phyloP scores from a whole-genome alignment of 2,797 vertebrate genomes.

The Melanotaenia boesemani region DNA sequence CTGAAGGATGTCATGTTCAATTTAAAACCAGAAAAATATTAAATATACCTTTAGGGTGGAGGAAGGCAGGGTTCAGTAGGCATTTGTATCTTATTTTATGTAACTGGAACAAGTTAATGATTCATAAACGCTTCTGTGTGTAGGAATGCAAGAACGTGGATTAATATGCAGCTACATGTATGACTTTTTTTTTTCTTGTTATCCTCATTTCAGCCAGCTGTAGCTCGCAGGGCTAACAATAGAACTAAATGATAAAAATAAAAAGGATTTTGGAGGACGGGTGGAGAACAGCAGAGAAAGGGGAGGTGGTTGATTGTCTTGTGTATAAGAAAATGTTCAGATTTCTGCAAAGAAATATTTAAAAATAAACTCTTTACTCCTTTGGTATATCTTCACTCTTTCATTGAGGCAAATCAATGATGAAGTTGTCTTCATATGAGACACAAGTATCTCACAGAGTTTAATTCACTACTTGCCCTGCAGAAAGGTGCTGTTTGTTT shows the following conservation, averaged over 20 bases:
- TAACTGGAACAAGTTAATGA: background rate
- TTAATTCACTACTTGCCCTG: rapidly evolving
- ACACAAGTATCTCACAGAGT: background rate
- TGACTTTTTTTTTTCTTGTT: background rate
- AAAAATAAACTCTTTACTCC: too few relatives aligned
- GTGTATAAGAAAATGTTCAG: background rate
- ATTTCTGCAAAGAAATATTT: background rate
- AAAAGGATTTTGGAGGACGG: background rate
- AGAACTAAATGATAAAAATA: background rate
- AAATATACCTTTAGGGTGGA: background rate
- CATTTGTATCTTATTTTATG: background rate
- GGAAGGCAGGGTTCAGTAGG: background rate
- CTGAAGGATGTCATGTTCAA: background rate
- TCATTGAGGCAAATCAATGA: background rate
- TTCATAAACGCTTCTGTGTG: background rate
- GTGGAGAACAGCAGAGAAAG: background rate
- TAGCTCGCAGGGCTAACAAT: background rate
- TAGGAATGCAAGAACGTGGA: background rate
- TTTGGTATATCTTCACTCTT: background rate
- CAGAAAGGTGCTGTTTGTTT: background rate
- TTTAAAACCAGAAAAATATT: background rate
- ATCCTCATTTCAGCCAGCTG: background rate
- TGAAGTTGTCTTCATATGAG: background rate
- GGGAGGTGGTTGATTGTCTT: background rate
- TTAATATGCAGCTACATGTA: background rate